These are phyloP conservation scores for Epizoanthus scotinus DNA, from an alignment of 92 coral and sea anemone species.

Conservation along the genomic window DNA sequence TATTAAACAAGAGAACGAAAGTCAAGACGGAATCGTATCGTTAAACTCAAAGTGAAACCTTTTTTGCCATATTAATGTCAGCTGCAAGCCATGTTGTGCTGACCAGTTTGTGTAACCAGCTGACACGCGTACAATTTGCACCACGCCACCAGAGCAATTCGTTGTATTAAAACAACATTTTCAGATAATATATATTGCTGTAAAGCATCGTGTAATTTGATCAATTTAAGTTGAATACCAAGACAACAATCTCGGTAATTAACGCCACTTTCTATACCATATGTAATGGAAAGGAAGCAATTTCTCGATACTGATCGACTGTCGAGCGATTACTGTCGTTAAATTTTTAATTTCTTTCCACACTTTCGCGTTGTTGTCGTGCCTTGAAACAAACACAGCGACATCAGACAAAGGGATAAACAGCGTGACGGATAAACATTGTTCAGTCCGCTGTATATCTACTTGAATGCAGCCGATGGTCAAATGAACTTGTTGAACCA, in stretches of 20 bases:
- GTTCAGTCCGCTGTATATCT: conserved; percentile 18
- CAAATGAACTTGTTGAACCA: background rate
- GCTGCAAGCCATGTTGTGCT: no score
- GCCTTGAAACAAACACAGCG: conserved; percentile 24
- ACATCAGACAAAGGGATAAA: conserved; percentile 17
- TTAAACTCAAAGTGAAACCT: no score
- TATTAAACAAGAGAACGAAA: no score
- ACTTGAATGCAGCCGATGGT: background rate
- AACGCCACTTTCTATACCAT: background rate
- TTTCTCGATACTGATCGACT: conserved; percentile 5
- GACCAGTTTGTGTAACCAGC: no score
- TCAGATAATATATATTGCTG: background rate
- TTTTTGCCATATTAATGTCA: no score
- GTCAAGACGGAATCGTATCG: no score
- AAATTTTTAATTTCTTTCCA: conserved; percentile 28
- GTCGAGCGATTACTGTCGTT: background rate
- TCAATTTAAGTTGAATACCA: background rate
- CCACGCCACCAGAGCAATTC: no score
- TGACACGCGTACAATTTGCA: no score
- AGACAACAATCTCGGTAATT: conserved; percentile 4
- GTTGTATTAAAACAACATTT: background rate
- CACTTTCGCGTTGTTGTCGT: conserved; percentile 38
- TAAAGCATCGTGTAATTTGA: background rate
- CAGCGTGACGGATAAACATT: conserved; percentile 17
- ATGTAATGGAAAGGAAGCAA: background rate